Percentiles rank a stretch among this genome's conserved stretches.
These are phyloP conservation scores for Pterostichus madidus DNA, from an alignment of 2,888 invertebrate genomes.

Conservation along the genomic window DNA sequence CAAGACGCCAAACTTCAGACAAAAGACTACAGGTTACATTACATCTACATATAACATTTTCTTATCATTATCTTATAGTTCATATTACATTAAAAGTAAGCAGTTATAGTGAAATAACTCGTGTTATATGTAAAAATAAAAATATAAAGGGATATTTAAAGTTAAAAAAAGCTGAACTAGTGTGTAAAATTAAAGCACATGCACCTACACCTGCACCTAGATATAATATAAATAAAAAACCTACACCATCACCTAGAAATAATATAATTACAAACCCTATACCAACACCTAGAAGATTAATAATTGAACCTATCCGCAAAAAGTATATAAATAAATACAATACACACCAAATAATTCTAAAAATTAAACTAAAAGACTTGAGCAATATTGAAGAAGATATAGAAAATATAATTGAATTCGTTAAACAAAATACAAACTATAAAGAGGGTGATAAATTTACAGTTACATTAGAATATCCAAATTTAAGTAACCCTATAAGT, in stretches of 20 bases:
- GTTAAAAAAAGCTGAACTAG: neutral
- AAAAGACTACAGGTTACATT: no score
- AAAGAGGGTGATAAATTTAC: slow-evolving; percentile 7
- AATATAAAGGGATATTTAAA: neutral
- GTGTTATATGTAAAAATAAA: neutral
- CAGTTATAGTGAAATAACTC: no score
- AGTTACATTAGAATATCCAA: slow-evolving; percentile 8
- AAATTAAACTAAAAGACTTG: slow-evolving; percentile 14
- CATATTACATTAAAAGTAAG: no score
- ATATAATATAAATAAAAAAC: neutral
- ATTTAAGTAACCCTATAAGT: slow-evolving; percentile 11
- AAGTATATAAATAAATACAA: slow-evolving; percentile 2
- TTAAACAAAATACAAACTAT: slow-evolving; percentile 16
- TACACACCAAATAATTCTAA: neutral
- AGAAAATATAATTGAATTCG: slow-evolving; percentile 8
- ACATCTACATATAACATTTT: no score
- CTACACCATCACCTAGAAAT: slow-evolving; percentile 4
- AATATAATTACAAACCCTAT: neutral
- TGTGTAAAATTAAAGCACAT: neutral
- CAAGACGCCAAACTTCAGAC: no score
- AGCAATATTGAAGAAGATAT: slow-evolving; percentile 12
- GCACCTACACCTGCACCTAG: no score
- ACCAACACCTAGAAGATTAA: neutral
- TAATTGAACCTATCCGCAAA: slow-evolving; percentile 1
- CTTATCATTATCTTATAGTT: no score